Evolutionary conservation across 2,797 vertebrate genomes (phyloP).

Genomic region (Lithobates pipiens): DNA sequence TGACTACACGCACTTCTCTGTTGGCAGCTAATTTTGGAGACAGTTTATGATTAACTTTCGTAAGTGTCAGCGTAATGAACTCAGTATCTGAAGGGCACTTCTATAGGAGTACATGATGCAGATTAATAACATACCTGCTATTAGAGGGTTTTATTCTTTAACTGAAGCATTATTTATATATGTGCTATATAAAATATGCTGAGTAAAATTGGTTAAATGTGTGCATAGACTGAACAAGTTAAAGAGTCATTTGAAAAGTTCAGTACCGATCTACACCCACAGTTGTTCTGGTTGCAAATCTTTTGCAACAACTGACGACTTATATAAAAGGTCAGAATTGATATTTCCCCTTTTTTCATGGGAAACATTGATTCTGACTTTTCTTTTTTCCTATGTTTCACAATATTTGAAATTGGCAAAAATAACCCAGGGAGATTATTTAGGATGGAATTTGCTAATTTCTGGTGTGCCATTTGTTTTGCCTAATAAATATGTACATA

Average conservation of each 20-base stretch:
- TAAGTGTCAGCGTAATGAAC: constrained; percentile 58
- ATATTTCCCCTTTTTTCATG: neutral
- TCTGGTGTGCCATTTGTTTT: too few relatives aligned
- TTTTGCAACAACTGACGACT: neutral
- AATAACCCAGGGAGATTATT: neutral
- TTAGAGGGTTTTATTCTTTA: neutral
- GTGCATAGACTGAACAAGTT: neutral
- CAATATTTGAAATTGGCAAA: neutral
- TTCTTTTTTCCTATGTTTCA: neutral
- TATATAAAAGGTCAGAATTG: neutral
- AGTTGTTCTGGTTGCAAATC: neutral
- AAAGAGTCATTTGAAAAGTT: too few relatives aligned
- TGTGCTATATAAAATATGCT: neutral
- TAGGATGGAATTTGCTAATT: too few relatives aligned
- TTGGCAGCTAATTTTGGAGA: constrained; percentile 46
- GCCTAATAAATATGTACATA: too few relatives aligned
- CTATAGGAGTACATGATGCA: constrained; percentile 24
- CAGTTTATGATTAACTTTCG: constrained; percentile 56
- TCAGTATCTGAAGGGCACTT: constrained; percentile 50
- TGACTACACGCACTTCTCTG: constrained; percentile 47
- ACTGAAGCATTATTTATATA: neutral
- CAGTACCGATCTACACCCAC: too few relatives aligned
- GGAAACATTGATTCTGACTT: neutral
- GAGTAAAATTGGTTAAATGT: neutral
- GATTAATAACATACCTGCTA: neutral